phyloP scores from a whole-genome alignment of 2,888 invertebrate genomes.

The Euplagia quadripunctaria region DNA sequence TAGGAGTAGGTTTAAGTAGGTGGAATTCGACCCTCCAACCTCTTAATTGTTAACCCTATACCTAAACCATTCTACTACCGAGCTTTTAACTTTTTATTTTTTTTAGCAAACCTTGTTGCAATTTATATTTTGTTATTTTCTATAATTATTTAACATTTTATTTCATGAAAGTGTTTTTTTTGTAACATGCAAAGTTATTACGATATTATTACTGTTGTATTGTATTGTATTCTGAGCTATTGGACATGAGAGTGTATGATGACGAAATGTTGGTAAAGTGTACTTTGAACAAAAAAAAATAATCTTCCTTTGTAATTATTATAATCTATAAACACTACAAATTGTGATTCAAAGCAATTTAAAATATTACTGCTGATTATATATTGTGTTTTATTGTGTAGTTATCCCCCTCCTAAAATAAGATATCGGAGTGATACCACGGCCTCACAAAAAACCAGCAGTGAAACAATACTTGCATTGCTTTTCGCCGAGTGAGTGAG shows the following conservation, averaged over 20 bases:
- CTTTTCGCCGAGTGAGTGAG: no score
- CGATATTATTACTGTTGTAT: conserved; percentile 1
- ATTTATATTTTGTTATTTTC: not conserved
- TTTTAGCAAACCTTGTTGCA: not conserved
- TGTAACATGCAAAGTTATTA: not conserved
- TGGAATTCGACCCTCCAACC: not conserved
- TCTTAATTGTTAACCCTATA: not conserved
- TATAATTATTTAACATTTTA: not conserved
- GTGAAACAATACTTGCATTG: no score
- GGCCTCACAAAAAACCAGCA: no score
- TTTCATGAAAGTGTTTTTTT: not conserved
- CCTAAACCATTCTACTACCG: not conserved
- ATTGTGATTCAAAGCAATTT: conserved; percentile 87
- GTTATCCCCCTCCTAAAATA: conserved; percentile 23
- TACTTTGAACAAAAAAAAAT: conserved; percentile 77
- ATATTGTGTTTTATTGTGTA: conserved; percentile 68
- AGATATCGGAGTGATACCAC: no score
- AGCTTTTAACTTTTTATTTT: not conserved
- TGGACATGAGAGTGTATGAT: conserved; percentile 66
- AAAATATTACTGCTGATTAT: conserved; percentile 87
- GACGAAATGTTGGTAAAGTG: conserved; percentile 70
- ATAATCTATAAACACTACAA: conserved; percentile 86
- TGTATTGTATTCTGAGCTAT: conserved; percentile 53
- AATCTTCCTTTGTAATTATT: conserved; percentile 87
- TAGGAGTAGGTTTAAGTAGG: not conserved